These are phyloP conservation scores for Oreocharis arfaki DNA, from an alignment of 2,113 vertebrate species.

Conservation along the genomic window DNA sequence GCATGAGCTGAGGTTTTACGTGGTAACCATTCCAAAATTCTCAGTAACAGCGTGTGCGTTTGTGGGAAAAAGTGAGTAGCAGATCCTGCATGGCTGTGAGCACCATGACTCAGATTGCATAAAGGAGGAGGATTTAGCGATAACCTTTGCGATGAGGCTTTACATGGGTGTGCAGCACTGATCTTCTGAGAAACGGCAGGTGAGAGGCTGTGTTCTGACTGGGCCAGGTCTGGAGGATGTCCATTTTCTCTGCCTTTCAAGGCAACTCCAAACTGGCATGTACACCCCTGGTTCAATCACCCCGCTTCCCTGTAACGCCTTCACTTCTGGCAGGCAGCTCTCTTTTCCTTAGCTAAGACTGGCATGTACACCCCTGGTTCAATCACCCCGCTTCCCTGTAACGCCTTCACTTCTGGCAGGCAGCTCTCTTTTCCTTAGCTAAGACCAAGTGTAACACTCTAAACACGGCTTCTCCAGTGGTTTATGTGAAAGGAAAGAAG, in stretches of 20 bases:
- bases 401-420: not conserved
- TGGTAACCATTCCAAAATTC: slow-evolving; percentile 35
- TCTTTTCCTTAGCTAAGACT: too few relatives aligned
- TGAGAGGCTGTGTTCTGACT: not conserved
- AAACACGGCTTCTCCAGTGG: not conserved
- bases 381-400: not conserved
- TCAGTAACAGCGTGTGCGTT: not conserved
- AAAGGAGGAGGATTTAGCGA: not conserved
- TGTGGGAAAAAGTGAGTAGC: slow-evolving; percentile 41
- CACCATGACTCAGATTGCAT: slow-evolving; percentile 17
- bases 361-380: not conserved
- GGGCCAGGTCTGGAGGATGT: not conserved
- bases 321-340: not conserved
- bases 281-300: not conserved
- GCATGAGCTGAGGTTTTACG: not conserved
- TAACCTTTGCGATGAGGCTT: slow-evolving; percentile 1
- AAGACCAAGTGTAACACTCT: not conserved
- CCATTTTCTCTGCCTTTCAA: not conserved
- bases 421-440: not conserved
- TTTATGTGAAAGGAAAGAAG: not conserved
- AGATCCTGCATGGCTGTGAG: not conserved
- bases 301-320: not conserved
- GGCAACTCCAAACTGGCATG: not conserved
- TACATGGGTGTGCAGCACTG: not conserved
- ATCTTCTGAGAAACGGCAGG: slow-evolving; percentile 24